phyloP scores from a whole-genome alignment of 2,113 vertebrate species.

The Okapia johnstoni region DNA sequence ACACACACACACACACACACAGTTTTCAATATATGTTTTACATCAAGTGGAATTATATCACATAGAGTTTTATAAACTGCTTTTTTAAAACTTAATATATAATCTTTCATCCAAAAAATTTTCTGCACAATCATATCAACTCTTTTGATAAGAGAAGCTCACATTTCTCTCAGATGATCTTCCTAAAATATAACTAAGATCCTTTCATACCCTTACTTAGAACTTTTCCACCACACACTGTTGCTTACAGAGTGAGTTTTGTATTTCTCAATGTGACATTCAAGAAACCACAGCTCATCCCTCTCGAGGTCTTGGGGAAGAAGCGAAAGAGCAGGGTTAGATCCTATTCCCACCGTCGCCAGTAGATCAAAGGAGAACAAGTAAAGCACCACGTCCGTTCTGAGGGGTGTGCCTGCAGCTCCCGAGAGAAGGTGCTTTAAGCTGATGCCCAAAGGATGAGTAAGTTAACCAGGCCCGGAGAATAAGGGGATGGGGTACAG shows the following conservation, averaged over 20 bases:
- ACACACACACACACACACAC: background rate
- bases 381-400: accelerated
- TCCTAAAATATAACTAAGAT: background rate
- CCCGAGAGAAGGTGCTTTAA: background rate
- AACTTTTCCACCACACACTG: background rate
- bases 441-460: background rate
- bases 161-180: background rate
- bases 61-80: background rate
- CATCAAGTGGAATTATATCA: background rate
- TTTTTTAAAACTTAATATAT: background rate
- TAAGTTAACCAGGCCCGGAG: background rate
- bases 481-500: too few relatives aligned
- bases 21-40: background rate
- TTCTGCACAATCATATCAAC: background rate
- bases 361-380: background rate
- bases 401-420: accelerated
- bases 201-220: background rate
- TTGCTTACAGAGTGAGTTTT: background rate
- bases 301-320: too few relatives aligned
- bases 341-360: background rate
- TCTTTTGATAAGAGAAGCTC: background rate
- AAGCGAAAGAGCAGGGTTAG: background rate
- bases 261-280: background rate
- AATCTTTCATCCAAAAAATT: background rate
- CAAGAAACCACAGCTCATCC: background rate